These are phyloP conservation scores for Bombus sylvicola DNA, from an alignment of 1,140 invertebrate genomes.

Conservation along the genomic window DNA sequence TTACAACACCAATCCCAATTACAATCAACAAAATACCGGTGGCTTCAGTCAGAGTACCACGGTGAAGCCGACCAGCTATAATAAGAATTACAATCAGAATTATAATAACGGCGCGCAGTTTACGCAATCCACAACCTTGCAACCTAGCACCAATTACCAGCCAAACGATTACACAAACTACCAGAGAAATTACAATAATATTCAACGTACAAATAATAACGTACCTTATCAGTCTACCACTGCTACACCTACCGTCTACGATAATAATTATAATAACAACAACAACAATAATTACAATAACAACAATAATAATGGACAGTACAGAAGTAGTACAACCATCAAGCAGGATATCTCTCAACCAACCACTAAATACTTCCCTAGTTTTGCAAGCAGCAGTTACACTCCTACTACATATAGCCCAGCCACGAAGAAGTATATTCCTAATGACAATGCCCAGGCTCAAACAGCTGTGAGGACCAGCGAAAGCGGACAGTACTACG, in stretches of 20 bases:
- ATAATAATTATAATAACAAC: constrained; percentile 70
- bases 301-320: constrained; percentile 73
- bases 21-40: constrained; percentile 67
- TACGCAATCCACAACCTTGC: constrained; percentile 71
- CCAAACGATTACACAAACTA: constrained; percentile 72
- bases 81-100: constrained; percentile 62
- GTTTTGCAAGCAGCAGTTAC: constrained; percentile 81
- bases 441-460: constrained; percentile 46
- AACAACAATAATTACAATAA: constrained; percentile 65
- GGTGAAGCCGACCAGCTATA: constrained; percentile 59
- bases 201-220: constrained; percentile 74
- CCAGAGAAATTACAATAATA: constrained; percentile 77
- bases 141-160: constrained; percentile 75
- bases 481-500: constrained; percentile 68
- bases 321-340: constrained; percentile 77
- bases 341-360: constrained; percentile 63
- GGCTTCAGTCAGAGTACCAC: constrained; percentile 61
- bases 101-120: constrained; percentile 64
- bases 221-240: constrained; percentile 75
- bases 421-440: constrained; percentile 72
- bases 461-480: constrained; percentile 47
- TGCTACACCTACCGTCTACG: constrained; percentile 64
- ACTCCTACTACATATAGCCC: constrained; percentile 82
- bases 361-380: constrained; percentile 75
- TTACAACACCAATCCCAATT: constrained; percentile 66